Conservation (phyloP, 2,113 vertebrate species). For the Brachyhypopomus gauderio region DNA sequence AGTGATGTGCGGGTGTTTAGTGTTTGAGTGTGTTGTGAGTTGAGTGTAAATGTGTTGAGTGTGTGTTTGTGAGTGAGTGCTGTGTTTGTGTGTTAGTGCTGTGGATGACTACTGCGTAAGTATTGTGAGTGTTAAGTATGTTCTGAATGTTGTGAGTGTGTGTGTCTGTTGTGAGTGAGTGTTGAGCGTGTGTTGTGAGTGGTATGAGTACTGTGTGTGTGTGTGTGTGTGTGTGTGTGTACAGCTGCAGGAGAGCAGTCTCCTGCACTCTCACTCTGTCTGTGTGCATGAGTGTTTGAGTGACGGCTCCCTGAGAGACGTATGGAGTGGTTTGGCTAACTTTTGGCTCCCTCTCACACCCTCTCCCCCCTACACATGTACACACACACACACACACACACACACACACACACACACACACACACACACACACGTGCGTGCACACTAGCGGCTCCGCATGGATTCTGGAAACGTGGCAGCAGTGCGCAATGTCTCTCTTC, state of each 20-base stretch:
- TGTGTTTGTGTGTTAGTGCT: too few species aligned
- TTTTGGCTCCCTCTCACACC: constrained; percentile 53
- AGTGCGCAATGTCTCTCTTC: constrained; percentile 23
- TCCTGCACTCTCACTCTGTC: not conserved
- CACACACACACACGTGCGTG: constrained; percentile 30
- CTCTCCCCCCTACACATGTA: constrained; percentile 6
- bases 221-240: constrained; percentile 2
- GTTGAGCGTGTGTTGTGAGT: not conserved
- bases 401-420: constrained; percentile 12
- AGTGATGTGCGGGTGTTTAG: too few species aligned
- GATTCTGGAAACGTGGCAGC: constrained; percentile 38
- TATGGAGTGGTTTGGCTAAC: constrained; percentile 46
- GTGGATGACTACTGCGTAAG: too few species aligned
- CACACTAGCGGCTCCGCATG: constrained; percentile 38
- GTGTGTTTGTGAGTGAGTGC: too few species aligned
- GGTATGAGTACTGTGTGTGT: not conserved
- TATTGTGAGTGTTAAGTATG: not conserved
- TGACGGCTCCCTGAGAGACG: constrained; percentile 58
- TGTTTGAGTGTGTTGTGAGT: too few species aligned
- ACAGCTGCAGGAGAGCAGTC: not conserved
- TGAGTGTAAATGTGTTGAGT: too few species aligned
- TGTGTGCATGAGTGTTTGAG: constrained; percentile 32
- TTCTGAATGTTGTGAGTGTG: not conserved
- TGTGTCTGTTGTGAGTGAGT: not conserved
- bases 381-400: constrained; percentile 43